phyloP scores from a whole-genome alignment of 2,113 vertebrate species.

The Silurus glanis region DNA sequence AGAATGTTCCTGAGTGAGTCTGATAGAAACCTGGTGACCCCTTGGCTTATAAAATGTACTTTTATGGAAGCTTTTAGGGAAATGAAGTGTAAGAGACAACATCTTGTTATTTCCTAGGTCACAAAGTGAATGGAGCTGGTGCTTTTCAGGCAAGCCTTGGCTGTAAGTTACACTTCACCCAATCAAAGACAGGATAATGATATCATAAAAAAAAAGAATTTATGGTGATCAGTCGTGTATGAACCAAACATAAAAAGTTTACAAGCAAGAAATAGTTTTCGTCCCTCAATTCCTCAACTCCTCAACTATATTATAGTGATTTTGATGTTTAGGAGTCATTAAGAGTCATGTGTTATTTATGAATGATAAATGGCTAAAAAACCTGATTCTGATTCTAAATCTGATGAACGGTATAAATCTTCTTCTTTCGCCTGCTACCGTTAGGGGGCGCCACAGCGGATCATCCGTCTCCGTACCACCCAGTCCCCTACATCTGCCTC shows the following conservation, averaged over 20 bases:
- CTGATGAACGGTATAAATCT: too few species aligned
- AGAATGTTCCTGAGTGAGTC: conserved; percentile 41
- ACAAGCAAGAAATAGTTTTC: too few species aligned
- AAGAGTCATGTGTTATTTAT: too few species aligned
- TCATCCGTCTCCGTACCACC: too few species aligned
- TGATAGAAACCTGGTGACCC: conserved; percentile 41
- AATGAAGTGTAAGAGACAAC: conserved; percentile 32
- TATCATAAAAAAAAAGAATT: conserved; percentile 18
- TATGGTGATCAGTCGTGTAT: neutral
- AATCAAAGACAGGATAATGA: conserved; percentile 22
- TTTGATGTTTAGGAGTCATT: too few species aligned
- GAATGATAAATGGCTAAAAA: too few species aligned
- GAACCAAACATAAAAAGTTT: neutral
- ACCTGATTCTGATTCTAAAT: too few species aligned
- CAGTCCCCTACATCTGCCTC: too few species aligned
- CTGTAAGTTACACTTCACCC: conserved; percentile 44
- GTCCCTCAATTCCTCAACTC: neutral
- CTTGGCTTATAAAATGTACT: conserved; percentile 24
- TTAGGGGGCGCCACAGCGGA: too few species aligned
- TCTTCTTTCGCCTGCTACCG: too few species aligned
- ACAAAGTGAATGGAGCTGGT: conserved; percentile 51
- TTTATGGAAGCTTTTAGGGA: conserved; percentile 24
- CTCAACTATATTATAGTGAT: neutral
- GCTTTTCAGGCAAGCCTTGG: conserved; percentile 41
- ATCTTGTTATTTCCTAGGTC: conserved; percentile 49